phyloP scores from a whole-genome alignment of 2,113 vertebrate genomes.

The Gobius niger region DNA sequence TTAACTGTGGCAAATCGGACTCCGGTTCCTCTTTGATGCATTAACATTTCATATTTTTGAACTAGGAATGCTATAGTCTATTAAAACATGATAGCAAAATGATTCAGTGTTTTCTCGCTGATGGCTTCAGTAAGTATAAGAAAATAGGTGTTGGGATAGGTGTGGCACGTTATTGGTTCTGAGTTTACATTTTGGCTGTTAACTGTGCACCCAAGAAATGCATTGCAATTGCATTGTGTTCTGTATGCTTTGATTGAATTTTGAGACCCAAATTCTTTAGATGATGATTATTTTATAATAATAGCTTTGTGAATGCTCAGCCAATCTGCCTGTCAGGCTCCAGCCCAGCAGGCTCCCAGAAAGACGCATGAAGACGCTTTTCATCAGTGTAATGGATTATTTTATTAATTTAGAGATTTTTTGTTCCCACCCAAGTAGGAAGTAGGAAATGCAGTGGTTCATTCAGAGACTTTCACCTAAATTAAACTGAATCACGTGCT shows the following conservation, averaged over 20 bases:
- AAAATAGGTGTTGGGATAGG: too few relatives aligned
- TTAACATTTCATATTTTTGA: neutral
- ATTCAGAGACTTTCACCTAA: constrained; percentile 18
- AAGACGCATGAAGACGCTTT: constrained; percentile 10
- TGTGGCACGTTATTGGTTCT: constrained; percentile 16
- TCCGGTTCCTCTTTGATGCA: neutral
- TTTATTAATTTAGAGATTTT: constrained; percentile 7
- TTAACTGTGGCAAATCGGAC: neutral
- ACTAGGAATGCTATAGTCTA: neutral
- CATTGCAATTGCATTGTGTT: neutral
- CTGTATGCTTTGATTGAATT: constrained; percentile 35
- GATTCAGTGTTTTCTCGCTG: too few relatives aligned
- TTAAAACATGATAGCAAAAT: too few relatives aligned
- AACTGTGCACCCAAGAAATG: neutral
- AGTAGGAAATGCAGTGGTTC: constrained; percentile 25
- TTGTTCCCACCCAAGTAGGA: neutral
- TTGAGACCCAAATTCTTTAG: constrained; percentile 20
- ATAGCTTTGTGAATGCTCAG: constrained; percentile 34
- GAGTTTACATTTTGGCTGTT: neutral
- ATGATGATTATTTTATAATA: constrained; percentile 43
- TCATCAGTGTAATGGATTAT: constrained; percentile 15
- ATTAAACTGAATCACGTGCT: constrained; percentile 28
- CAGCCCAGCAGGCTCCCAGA: constrained; percentile 27
- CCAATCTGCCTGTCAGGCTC: constrained; percentile 33
- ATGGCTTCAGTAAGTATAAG: too few relatives aligned